Percentiles rank a stretch among this genome's conserved stretches.
These are phyloP conservation scores for Pseudolaguvia tuberculata DNA, from an alignment of 2,113 vertebrate species.

Conservation along the genomic window DNA sequence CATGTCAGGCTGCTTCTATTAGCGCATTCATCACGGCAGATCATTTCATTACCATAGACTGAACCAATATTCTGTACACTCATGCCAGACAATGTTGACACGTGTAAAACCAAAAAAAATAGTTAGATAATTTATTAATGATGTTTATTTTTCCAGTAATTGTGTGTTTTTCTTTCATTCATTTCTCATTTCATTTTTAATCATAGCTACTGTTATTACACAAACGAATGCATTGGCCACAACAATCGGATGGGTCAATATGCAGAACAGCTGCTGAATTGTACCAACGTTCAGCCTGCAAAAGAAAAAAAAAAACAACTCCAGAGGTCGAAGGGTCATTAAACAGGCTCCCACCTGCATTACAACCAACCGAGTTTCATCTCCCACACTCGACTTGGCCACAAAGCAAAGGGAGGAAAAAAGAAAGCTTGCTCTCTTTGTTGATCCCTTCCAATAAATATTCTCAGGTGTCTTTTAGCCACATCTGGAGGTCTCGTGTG, in stretches of 20 bases:
- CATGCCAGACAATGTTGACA: not conserved
- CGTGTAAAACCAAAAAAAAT: not conserved
- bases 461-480: slow-evolving; percentile 19
- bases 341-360: slow-evolving; percentile 20
- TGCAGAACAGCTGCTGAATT: slow-evolving; percentile 11
- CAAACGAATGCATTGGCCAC: not conserved
- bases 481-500: slow-evolving; percentile 24
- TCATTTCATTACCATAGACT: slow-evolving; percentile 1
- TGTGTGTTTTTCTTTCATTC: not conserved
- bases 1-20: not conserved
- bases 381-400: not conserved
- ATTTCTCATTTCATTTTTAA: not conserved
- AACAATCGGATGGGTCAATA: not conserved
- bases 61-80: not conserved
- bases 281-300: not conserved
- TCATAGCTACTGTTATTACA: slow-evolving; percentile 18
- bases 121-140: no score
- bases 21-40: not conserved
- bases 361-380: not conserved
- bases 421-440: not conserved
- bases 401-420: not conserved
- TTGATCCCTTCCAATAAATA: slow-evolving; percentile 14
- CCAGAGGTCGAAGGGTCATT: slow-evolving; percentile 2
- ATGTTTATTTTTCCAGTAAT: not conserved
- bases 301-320: not conserved